Evolutionary conservation across 2,797 vertebrate species (phyloP).

Genomic region (Linurgus olivaceus): DNA sequence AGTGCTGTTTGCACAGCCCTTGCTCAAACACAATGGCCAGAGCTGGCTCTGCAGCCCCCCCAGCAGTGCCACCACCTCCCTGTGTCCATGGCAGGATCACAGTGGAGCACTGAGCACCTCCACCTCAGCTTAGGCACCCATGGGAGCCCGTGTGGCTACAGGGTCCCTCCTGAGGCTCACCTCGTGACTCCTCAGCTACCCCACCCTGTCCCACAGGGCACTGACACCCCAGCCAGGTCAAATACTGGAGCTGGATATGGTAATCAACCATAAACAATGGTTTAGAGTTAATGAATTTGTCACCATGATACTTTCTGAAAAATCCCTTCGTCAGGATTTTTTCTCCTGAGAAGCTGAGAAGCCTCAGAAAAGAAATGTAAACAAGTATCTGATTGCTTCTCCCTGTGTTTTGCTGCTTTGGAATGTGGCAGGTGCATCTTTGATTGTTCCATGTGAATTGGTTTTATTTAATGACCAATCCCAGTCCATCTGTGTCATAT

Average conservation of each 20-base stretch:
- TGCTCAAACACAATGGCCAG: conserved; percentile 39
- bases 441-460: no score
- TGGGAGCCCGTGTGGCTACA: accelerated
- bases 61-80: neutral
- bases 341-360: no score
- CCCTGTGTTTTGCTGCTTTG: no score
- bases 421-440: no score
- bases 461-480: no score
- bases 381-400: no score
- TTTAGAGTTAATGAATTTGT: neutral
- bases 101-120: neutral
- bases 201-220: neutral
- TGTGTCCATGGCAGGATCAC: neutral
- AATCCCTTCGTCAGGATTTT: no score
- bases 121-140: neutral
- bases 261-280: neutral
- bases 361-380: no score
- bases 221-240: neutral
- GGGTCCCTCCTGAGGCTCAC: accelerated
- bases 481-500: no score
- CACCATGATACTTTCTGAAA: no score
- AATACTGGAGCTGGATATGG: accelerated
- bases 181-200: accelerated
- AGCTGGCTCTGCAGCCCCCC: neutral
- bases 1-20: conserved; percentile 46